These are phyloP conservation scores for Malacosoma neustria DNA, from an alignment of 2,888 invertebrate genomes.

Conservation along the genomic window DNA sequence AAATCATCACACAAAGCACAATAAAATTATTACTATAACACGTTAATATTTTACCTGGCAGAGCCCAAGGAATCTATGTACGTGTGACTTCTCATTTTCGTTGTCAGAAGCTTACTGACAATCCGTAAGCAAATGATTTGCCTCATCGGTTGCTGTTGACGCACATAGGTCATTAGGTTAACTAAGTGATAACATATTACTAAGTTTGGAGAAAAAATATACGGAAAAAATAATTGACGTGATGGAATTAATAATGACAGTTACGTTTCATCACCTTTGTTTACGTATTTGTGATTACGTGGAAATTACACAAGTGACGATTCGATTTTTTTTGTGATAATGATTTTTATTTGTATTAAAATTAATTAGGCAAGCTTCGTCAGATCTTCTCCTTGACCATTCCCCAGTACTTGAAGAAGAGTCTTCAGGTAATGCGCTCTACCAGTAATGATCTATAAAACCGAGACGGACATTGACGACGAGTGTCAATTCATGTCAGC, in stretches of 20 bases:
- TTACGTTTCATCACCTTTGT: conserved; percentile 6
- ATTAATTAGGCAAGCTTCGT: no score
- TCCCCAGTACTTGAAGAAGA: no score
- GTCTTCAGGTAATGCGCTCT: no score
- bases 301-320: background rate
- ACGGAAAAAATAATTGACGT: background rate
- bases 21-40: conserved; percentile 20
- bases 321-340: no score
- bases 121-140: conserved; percentile 54
- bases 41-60: conserved; percentile 56
- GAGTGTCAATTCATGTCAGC: no score
- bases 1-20: conserved; percentile 18
- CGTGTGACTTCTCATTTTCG: conserved; percentile 69
- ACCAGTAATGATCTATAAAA: no score
- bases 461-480: no score
- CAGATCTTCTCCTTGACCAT: no score
- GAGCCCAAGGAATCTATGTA: conserved; percentile 63
- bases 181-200: conserved; percentile 18
- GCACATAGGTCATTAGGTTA: conserved; percentile 64
- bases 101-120: conserved; percentile 61
- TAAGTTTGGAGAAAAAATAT: background rate
- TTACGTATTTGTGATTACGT: background rate
- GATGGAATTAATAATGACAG: conserved; percentile 2
- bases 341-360: conserved; percentile 8
- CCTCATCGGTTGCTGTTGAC: conserved; percentile 71